Conservation (phyloP, 2,888 invertebrate genomes). For the Furcula furcula region DNA sequence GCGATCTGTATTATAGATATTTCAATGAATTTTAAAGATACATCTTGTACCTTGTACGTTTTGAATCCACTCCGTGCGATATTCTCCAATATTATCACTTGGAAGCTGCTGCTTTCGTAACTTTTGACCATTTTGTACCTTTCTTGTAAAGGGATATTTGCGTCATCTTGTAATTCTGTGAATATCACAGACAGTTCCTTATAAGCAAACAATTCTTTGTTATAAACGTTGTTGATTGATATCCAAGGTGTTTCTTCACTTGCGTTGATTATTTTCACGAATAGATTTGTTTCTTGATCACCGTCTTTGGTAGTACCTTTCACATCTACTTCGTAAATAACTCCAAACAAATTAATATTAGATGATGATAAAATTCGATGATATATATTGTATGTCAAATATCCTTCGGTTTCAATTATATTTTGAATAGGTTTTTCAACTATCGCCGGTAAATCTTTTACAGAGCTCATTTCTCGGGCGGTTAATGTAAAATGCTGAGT, state of each 20-base stretch:
- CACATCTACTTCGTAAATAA: conserved; percentile 37
- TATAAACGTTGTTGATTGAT: conserved; percentile 31
- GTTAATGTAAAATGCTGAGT: no score
- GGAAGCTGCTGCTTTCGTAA: conserved; percentile 31
- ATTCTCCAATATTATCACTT: conserved; percentile 46
- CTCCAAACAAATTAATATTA: conserved; percentile 44
- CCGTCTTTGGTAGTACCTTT: conserved; percentile 37
- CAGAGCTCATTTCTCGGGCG: neutral
- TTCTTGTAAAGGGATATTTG: conserved; percentile 33
- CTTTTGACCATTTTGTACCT: conserved; percentile 36
- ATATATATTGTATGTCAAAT: conserved; percentile 4
- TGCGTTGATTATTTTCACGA: conserved; percentile 41
- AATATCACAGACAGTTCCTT: conserved; percentile 36
- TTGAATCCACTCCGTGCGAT: conserved; percentile 35
- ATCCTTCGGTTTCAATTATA: conserved; percentile 18
- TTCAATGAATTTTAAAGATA: conserved; percentile 39
- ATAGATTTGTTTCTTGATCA: conserved; percentile 40
- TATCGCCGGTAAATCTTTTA: conserved; percentile 6
- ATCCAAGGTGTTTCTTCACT: conserved; percentile 27
- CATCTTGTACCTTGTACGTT: conserved; percentile 34
- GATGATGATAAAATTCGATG: conserved; percentile 19
- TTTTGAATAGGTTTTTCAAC: conserved; percentile 22
- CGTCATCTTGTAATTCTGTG: conserved; percentile 34
- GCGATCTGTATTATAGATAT: conserved; percentile 42
- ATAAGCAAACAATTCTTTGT: conserved; percentile 40